These are phyloP conservation scores for Pleuronectes platessa DNA, from an alignment of 2,113 vertebrate genomes.

Conservation along the genomic window DNA sequence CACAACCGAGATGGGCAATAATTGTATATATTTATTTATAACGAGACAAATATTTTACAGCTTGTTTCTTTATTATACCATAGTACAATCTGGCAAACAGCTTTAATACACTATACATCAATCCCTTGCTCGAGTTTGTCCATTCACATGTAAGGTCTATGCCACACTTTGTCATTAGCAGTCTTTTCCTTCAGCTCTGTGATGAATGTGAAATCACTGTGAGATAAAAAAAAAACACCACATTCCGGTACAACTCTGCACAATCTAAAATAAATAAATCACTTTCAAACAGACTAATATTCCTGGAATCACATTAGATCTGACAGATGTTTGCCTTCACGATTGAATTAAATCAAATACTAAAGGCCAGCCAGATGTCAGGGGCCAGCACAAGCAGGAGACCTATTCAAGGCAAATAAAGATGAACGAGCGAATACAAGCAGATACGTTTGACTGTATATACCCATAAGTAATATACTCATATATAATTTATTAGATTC, in stretches of 20 bases:
- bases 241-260: conserved; percentile 48
- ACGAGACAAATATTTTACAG: conserved; percentile 30
- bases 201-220: conserved; percentile 51
- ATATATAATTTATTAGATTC: conserved; percentile 22
- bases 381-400: conserved; percentile 54
- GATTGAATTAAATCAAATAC: conserved; percentile 28
- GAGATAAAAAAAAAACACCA: conserved; percentile 47
- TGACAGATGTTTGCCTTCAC: conserved; percentile 24
- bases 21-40: neutral
- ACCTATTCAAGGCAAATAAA: conserved; percentile 64
- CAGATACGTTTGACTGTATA: conserved; percentile 62
- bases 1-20: neutral
- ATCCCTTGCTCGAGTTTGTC: conserved; percentile 64
- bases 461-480: conserved; percentile 35
- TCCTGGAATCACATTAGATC: conserved; percentile 49
- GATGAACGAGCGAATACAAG: conserved; percentile 48
- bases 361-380: conserved; percentile 24
- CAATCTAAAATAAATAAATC: conserved; percentile 73
- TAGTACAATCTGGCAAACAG: conserved; percentile 65
- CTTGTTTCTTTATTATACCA: conserved; percentile 70
- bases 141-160: conserved; percentile 35
- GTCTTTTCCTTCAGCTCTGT: conserved; percentile 23
- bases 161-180: conserved; percentile 47
- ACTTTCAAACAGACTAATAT: conserved; percentile 55
- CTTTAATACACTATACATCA: conserved; percentile 58